Conservation (phyloP, 2,888 invertebrate species). For the Margaritifera margaritifera region DNA sequence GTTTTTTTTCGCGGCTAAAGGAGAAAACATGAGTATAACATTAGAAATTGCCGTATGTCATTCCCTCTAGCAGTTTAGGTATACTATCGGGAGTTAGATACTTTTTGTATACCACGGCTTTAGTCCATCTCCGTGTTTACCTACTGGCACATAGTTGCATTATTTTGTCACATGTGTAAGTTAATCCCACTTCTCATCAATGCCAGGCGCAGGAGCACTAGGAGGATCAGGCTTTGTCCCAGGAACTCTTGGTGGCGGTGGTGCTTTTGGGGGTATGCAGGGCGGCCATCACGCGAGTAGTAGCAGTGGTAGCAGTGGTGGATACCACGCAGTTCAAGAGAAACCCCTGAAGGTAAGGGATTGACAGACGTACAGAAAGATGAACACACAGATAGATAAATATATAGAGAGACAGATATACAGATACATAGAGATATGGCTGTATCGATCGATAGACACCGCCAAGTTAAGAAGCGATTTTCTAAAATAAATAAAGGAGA, state of each 20-base stretch:
- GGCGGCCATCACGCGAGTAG: conserved; percentile 4
- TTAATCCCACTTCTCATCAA: neutral
- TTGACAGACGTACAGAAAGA: neutral
- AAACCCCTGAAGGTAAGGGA: conserved; percentile 36
- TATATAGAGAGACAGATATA: neutral
- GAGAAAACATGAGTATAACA: no score
- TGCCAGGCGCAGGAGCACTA: conserved; percentile 7
- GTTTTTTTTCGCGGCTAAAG: no score
- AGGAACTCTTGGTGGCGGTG: conserved; percentile 32
- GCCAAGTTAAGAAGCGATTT: no score
- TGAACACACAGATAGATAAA: neutral
- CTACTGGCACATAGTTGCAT: no score
- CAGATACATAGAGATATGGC: neutral
- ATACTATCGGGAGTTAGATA: no score
- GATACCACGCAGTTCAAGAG: conserved; percentile 21
- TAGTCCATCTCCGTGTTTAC: no score
- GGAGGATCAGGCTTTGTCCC: conserved; percentile 31
- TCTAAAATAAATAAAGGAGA: no score
- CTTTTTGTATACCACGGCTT: no score
- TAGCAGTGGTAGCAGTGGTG: neutral
- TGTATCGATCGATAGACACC: neutral
- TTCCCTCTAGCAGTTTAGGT: no score
- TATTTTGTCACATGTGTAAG: no score
- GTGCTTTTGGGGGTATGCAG: conserved; percentile 23
- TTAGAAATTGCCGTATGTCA: no score